phyloP scores from a whole-genome alignment of 2,797 vertebrate genomes.

The Petrocephalus sullivani region DNA sequence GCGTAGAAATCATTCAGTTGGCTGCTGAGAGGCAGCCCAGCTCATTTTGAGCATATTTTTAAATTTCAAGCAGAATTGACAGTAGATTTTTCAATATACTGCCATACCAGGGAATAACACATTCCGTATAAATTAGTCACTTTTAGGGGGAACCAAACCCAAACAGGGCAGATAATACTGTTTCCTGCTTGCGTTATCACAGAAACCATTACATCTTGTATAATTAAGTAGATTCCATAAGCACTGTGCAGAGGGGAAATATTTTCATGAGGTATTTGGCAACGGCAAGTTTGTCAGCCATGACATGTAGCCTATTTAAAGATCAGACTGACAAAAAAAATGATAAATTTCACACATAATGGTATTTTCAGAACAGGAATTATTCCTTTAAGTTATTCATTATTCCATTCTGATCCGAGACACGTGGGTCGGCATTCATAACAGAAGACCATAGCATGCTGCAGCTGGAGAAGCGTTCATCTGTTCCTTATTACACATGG shows the following conservation, averaged over 20 bases:
- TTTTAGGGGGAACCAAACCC: not conserved
- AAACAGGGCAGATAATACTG: not conserved
- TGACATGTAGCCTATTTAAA: not conserved
- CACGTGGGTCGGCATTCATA: not conserved
- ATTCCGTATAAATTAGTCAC: not conserved
- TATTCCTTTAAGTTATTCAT: not conserved
- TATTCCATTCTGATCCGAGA: not conserved
- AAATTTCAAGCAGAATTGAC: not conserved
- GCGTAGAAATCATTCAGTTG: not conserved
- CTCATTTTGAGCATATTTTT: not conserved
- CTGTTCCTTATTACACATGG: not conserved
- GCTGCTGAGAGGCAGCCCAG: not conserved
- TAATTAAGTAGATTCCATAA: constrained; percentile 4
- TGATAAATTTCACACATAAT: constrained; percentile 9
- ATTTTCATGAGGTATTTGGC: constrained; percentile 6
- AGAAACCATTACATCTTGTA: constrained; percentile 2
- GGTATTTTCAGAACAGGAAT: constrained; percentile 7
- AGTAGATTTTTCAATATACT: not conserved
- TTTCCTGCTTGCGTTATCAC: not conserved
- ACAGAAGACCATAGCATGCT: not conserved
- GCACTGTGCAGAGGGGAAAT: not conserved
- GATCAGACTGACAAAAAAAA: not conserved
- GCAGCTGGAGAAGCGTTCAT: not conserved
- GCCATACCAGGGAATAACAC: not conserved
- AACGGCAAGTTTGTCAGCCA: constrained; percentile 1